Conservation (phyloP, 2,113 vertebrate genomes). For the Pardalotus punctatus region DNA sequence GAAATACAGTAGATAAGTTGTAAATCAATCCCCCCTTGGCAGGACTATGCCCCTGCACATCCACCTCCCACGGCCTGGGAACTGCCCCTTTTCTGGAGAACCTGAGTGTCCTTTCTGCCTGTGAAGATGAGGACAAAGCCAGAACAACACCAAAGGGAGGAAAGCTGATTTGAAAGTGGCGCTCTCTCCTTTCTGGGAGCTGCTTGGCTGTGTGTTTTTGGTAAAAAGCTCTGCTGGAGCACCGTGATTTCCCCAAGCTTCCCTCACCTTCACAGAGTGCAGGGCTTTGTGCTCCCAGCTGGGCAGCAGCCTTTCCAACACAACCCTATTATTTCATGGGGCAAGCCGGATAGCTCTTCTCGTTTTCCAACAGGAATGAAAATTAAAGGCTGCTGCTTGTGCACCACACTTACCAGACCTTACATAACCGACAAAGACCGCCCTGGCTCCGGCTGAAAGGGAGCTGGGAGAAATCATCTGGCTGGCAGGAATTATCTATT, state of each 20-base stretch:
- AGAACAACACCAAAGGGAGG: neutral
- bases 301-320: slow-evolving; percentile 7
- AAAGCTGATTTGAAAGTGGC: neutral
- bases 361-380: neutral
- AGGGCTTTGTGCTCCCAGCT: slow-evolving; percentile 4
- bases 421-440: neutral
- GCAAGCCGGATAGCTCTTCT: neutral
- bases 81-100: neutral
- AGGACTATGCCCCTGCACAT: neutral
- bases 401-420: slow-evolving; percentile 12
- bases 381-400: slow-evolving; percentile 34
- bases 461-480: slow-evolving; percentile 44
- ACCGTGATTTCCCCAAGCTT: neutral
- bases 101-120: neutral
- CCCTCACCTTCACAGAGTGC: neutral
- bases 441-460: slow-evolving; percentile 21
- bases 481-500: slow-evolving; percentile 26
- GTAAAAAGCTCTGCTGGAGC: neutral
- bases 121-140: neutral
- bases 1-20: neutral
- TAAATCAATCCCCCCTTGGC: neutral
- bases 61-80: neutral
- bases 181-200: neutral
- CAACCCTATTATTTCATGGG: slow-evolving; percentile 5
- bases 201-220: neutral